Evolutionary conservation across 2,113 vertebrate species (phyloP), one percentile per base, ranked within the genome.

Genomic region (Mugil cephalus): DNA sequence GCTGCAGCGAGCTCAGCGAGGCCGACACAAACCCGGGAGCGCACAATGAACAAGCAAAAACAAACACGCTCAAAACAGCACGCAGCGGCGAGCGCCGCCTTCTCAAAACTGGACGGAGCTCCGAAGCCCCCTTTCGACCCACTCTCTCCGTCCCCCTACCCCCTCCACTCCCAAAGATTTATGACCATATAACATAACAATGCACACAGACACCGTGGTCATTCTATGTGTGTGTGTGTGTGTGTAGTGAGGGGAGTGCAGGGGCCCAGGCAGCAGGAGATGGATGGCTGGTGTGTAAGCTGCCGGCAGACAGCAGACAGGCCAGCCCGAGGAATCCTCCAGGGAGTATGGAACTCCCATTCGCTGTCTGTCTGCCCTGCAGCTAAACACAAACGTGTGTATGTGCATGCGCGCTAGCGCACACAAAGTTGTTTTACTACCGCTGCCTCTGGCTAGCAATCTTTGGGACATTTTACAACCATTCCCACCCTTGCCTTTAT

Each of bases 331-430:
- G 86, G 90, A 89, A 89, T 89, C 86, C 92, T 91, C 91, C 79
- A 69, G 91, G 91, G 91, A 93, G 91, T 89, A 91, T 91, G 91
- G 92, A 92, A 93, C 90, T 93, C 91, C 91, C 91, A 91, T 91
- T 93, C 88, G 80, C 91, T 93, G 92, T 92, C 91, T 93, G 91
- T 90, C 82, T 90, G 86, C 89, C 92, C 90, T 83, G 83, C 84
- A 89, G 92, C 87, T 80, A 91, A 91, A 92, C 83, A 88, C 88
- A 88, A 89, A 82, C 45, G 62, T 85, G 84, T 82, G 73, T 73
- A 45, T 52, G 77, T 77, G 77, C 53, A 53, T 46, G 50, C 7
- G 55, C 67, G 70, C 51, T 19, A 21, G 59, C 71, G 69, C 70
- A 82, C 80, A 82, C 81, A 79, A 73, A 80, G 85, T 89, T 89